phyloP scores from a whole-genome alignment of 2,888 invertebrate genomes.

The Lomographa bimaculata region DNA sequence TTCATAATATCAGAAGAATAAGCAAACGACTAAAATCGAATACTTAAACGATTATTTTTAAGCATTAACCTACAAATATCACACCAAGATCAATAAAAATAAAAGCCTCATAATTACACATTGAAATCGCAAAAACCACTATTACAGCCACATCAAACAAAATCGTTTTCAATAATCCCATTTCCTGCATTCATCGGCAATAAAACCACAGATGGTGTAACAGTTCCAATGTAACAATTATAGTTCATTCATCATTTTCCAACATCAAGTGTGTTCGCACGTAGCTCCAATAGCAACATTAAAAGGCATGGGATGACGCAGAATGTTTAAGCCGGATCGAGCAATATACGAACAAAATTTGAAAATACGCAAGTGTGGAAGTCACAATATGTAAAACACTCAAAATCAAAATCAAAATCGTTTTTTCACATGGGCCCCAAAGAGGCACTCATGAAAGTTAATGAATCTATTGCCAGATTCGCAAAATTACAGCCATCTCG shows the following conservation, averaged over 20 bases:
- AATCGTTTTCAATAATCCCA: slow-evolving; percentile 23
- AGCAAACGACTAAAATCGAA: too few relatives aligned
- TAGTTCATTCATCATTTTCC: slow-evolving; percentile 33
- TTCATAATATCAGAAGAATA: too few relatives aligned
- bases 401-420: too few relatives aligned
- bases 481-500: too few relatives aligned
- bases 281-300: slow-evolving; percentile 27
- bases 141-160: slow-evolving; percentile 13
- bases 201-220: slow-evolving; percentile 17
- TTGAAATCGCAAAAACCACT: slow-evolving; percentile 5
- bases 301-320: slow-evolving; percentile 7
- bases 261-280: slow-evolving; percentile 31
- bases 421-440: too few relatives aligned
- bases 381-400: too few relatives aligned
- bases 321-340: slow-evolving; percentile 10
- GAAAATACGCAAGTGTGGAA: background rate
- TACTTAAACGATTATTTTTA: too few relatives aligned
- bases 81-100: slow-evolving; percentile 5
- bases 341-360: too few relatives aligned
- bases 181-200: slow-evolving; percentile 24
- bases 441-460: too few relatives aligned
- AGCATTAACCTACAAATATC: too few relatives aligned
- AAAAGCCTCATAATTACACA: slow-evolving; percentile 10
- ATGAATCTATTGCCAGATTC: too few relatives aligned
- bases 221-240: slow-evolving; percentile 26